Evolutionary conservation across 2,888 invertebrate genomes (phyloP).

Genomic region (Tortricodes alternella): DNA sequence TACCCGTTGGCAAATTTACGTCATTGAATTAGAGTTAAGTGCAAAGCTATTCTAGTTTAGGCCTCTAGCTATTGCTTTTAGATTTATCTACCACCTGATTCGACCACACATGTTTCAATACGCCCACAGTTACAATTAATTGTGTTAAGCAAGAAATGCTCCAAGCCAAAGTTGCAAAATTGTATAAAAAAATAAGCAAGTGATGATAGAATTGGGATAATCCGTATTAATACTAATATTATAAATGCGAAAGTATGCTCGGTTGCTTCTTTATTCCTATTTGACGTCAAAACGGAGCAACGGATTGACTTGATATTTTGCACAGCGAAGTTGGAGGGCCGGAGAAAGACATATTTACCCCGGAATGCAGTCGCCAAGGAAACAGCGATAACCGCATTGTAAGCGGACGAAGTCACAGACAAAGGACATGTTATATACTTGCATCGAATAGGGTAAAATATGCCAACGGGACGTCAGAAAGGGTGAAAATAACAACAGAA

Average conservation of each 20-base stretch:
- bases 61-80: conserved; percentile 26
- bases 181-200: neutral
- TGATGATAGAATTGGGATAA: neutral
- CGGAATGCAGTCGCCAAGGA: too few species aligned
- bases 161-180: conserved; percentile 5
- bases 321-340: too few species aligned
- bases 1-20: conserved; percentile 24
- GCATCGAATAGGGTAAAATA: too few species aligned
- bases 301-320: too few species aligned
- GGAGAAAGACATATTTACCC: too few species aligned
- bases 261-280: too few species aligned
- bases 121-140: conserved; percentile 18
- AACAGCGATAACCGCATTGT: too few species aligned
- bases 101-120: conserved; percentile 19
- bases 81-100: conserved; percentile 21
- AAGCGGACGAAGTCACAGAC: too few species aligned
- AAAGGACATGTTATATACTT: too few species aligned
- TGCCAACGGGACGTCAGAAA: too few species aligned
- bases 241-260: neutral
- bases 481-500: too few species aligned
- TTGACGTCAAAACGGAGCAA: too few species aligned
- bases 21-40: conserved; percentile 23
- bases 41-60: conserved; percentile 2
- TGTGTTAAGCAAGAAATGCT: conserved; percentile 19
- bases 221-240: neutral